Base-by-base conservation (phyloP, 2,888 invertebrate species). In the Anodontia alba region DNA sequence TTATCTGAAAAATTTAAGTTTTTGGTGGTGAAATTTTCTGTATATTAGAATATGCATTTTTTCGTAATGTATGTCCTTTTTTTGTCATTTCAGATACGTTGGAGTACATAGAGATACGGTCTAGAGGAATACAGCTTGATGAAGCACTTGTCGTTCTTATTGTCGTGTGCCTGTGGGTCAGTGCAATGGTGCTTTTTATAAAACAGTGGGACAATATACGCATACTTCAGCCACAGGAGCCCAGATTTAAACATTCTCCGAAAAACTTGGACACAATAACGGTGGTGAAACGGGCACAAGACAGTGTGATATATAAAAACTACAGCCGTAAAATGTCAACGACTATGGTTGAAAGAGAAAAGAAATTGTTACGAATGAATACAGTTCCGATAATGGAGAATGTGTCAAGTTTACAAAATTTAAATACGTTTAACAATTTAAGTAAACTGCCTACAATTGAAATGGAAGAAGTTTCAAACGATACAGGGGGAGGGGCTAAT, bases 241-340 rank as follows among this genome's bases (percentile, higher is more conserved):
- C 90, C 0, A 83, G 94, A 8, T 94, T 89, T 79, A 91, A 91
- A 83, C 93, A 93, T 84, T 84, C 67, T 36, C 94, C 93, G 8
- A 93, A 94, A 81, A 93, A 93, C 86, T 84, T 94, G 46, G 92
- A 93, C 42, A 92, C 88, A 33, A 91, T 94, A 57, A 86, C 88
- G 57, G 90, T 94, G n/a, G 93, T 94, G 26, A 93, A 93, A 80
- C 86, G 91, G 43, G 88, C 92, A n/a, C 92, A 93, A 73, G 94
- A 94, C 84, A 93, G 93, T 87, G 91, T 94, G 46, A 94, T 94
- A 73, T 94, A 94, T 88, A 93, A 93, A 83, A 93, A 89, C 80
- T 94, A 93, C 83, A 90, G 89, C 80, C 82, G 93, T 12, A 92
- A 93, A 79, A 87, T 93, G 86, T 92, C 92, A 23, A 80, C 91